Evolutionary conservation across 2,888 invertebrate genomes (phyloP).

Genomic region (Thecocarcelia acutangulata): DNA sequence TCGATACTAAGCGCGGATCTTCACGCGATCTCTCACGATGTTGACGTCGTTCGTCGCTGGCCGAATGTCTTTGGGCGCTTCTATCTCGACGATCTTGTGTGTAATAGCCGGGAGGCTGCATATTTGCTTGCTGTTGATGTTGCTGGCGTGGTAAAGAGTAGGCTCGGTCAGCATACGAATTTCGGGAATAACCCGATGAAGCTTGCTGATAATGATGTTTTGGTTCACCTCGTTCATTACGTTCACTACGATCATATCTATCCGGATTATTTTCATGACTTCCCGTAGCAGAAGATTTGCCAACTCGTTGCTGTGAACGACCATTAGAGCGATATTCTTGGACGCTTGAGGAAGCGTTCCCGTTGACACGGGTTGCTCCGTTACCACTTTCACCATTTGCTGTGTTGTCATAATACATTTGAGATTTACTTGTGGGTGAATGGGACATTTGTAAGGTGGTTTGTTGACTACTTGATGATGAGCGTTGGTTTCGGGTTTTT

Average conservation of each 20-base stretch:
- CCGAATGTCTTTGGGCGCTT: slow-evolving; percentile 76
- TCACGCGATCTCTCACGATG: slow-evolving; percentile 78
- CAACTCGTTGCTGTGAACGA: slow-evolving; percentile 68
- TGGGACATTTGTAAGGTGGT: slow-evolving; percentile 81
- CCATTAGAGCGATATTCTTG: slow-evolving; percentile 73
- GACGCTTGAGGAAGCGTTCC: slow-evolving; percentile 61
- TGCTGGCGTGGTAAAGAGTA: slow-evolving; percentile 88
- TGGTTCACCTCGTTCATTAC: slow-evolving; percentile 82
- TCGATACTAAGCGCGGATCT: slow-evolving; percentile 77
- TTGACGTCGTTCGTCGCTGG: slow-evolving; percentile 75
- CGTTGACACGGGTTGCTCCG: slow-evolving; percentile 54
- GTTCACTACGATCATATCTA: slow-evolving; percentile 82
- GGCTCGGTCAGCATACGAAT: slow-evolving; percentile 84
- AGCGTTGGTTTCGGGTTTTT: slow-evolving; percentile 75
- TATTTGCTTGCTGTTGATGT: slow-evolving; percentile 76
- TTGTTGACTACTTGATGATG: slow-evolving; percentile 75
- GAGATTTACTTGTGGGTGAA: slow-evolving; percentile 80
- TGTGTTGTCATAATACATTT: slow-evolving; percentile 78
- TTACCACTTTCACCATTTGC: slow-evolving; percentile 66
- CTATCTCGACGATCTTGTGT: slow-evolving; percentile 84
- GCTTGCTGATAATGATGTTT: slow-evolving; percentile 81
- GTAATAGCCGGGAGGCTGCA: slow-evolving; percentile 82
- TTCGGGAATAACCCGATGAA: slow-evolving; percentile 70
- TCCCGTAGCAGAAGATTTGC: slow-evolving; percentile 18
- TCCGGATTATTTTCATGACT: slow-evolving; percentile 60